phyloP scores from a whole-genome alignment of 2,888 invertebrate species.

The Stenichneumon culpator region DNA sequence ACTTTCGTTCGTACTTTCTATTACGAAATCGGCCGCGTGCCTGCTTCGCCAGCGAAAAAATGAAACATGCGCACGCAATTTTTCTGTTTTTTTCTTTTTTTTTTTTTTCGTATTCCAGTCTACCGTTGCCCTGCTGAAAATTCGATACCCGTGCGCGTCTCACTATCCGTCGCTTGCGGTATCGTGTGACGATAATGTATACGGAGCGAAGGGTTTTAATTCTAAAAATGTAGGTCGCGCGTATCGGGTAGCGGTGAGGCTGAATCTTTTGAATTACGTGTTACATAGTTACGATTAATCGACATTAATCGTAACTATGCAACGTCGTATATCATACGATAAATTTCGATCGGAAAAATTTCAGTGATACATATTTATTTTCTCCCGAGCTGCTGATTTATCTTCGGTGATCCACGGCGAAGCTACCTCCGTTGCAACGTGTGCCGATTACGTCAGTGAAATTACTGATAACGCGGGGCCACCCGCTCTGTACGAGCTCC shows the following conservation, averaged over 20 bases:
- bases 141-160: slow-evolving; percentile 31
- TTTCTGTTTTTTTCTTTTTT: not conserved
- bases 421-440: slow-evolving; percentile 2
- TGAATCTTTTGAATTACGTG: slow-evolving; percentile 27
- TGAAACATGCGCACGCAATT: slow-evolving; percentile 8
- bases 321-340: not conserved
- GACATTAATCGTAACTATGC: not conserved
- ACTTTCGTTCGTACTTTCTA: not conserved
- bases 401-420: not conserved
- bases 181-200: slow-evolving; percentile 39
- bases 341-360: not conserved
- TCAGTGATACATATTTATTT: not conserved
- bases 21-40: slow-evolving; percentile 25
- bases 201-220: slow-evolving; percentile 38
- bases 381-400: not conserved
- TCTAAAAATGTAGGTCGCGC: slow-evolving; percentile 54
- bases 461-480: slow-evolving; percentile 42
- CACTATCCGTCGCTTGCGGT: slow-evolving; percentile 13
- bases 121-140: slow-evolving; percentile 32
- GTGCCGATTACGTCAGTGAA: slow-evolving; percentile 52
- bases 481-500: not conserved
- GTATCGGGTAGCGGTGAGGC: slow-evolving; percentile 49
- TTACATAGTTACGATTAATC: too few species aligned
- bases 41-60: slow-evolving; percentile 3
- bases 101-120: not conserved